Percentiles rank a stretch among this genome's conserved stretches.
These are phyloP conservation scores for Thinocorus orbignyianus DNA, from an alignment of 2,113 vertebrate genomes.

Conservation along the genomic window DNA sequence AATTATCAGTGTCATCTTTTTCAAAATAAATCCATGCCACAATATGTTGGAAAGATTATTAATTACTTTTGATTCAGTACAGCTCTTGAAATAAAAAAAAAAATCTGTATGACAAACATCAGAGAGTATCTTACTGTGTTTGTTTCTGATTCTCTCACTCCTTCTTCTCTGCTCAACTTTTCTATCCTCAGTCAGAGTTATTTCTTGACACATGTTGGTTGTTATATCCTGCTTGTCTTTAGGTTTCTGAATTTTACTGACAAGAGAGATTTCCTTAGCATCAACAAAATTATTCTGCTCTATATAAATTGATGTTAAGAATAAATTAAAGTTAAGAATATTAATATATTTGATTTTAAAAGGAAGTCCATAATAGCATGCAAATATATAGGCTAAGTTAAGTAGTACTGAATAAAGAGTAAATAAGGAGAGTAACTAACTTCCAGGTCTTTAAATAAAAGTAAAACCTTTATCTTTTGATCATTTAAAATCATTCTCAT, in stretches of 20 bases:
- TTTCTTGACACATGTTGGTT: background rate
- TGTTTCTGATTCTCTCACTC: conserved; percentile 37
- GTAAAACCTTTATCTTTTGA: background rate
- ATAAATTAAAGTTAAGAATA: too few relatives aligned
- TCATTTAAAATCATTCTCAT: background rate
- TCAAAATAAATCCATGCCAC: too few relatives aligned
- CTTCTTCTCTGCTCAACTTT: conserved; percentile 14
- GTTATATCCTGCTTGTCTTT: background rate
- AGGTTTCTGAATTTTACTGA: conserved; percentile 33
- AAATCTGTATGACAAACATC: too few relatives aligned
- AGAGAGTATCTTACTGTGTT: conserved; percentile 47
- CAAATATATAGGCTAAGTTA: background rate
- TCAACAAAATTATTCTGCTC: background rate
- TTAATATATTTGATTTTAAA: background rate
- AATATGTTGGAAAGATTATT: too few relatives aligned
- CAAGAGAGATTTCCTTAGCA: conserved; percentile 34
- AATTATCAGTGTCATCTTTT: background rate
- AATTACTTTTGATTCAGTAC: too few relatives aligned
- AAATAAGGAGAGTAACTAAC: background rate
- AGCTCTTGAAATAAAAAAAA: too few relatives aligned
- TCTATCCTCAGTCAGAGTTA: background rate
- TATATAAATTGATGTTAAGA: background rate
- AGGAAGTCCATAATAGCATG: background rate
- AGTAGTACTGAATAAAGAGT: background rate
- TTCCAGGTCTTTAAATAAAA: background rate